These are phyloP conservation scores for Myotis daubentonii DNA, from an alignment of 2,797 vertebrate species.

Conservation along the genomic window DNA sequence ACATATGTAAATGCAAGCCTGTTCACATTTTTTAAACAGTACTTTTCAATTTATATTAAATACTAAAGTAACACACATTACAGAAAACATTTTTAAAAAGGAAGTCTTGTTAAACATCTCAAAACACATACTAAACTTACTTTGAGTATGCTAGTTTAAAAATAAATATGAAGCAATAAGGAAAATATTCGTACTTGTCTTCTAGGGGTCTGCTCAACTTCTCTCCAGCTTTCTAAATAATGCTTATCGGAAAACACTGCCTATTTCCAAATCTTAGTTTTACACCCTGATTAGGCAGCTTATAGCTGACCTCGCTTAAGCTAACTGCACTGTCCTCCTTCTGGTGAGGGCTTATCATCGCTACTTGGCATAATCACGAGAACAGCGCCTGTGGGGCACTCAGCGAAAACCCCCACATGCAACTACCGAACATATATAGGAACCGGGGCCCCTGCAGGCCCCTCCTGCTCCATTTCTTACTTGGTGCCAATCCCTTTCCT, in stretches of 20 bases:
- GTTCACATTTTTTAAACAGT: not conserved
- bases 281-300: not conserved
- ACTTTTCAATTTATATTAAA: constrained; percentile 49
- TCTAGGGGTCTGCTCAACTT: not conserved
- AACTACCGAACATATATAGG: not conserved
- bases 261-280: not conserved
- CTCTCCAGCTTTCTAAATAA: not conserved
- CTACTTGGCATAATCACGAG: not conserved
- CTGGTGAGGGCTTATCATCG: not conserved
- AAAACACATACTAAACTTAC: not conserved
- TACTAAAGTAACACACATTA: not conserved
- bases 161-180: not conserved
- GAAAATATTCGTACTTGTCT: not conserved
- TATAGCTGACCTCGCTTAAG: not conserved
- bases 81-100: constrained; percentile 4
- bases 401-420: not conserved
- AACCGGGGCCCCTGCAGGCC: not conserved
- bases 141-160: not conserved
- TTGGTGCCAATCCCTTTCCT: not conserved
- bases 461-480: not conserved
- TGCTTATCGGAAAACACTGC: not conserved
- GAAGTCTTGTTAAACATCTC: not conserved
- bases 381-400: not conserved
- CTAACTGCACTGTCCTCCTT: not conserved
- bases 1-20: not conserved